phyloP scores from a whole-genome alignment of 2,113 vertebrate genomes.

The Porphyrio hochstetteri region DNA sequence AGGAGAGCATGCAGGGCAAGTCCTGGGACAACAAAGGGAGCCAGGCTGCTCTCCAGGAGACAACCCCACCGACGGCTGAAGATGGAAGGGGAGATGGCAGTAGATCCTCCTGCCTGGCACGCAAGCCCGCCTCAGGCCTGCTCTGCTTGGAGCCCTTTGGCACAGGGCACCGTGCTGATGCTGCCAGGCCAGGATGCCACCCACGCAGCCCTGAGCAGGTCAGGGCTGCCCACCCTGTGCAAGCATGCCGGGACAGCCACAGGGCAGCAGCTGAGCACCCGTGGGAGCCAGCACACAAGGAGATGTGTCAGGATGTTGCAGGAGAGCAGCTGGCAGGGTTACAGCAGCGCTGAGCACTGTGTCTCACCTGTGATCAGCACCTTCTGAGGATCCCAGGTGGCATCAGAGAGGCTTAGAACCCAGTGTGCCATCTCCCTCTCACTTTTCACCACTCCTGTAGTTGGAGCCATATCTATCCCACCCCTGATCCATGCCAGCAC shows the following conservation, averaged over 20 bases:
- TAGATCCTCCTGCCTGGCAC: neutral
- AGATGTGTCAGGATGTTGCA: accelerated
- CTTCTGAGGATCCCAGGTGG: neutral
- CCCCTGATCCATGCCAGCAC: neutral
- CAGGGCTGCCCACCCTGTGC: neutral
- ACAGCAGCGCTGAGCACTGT: accelerated
- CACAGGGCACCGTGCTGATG: neutral
- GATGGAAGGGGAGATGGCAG: neutral
- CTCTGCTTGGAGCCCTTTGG: neutral
- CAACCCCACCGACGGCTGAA: neutral
- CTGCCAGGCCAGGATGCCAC: neutral
- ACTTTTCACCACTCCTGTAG: neutral
- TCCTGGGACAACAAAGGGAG: neutral
- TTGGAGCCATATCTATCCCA: neutral
- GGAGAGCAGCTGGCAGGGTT: neutral
- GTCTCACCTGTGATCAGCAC: neutral
- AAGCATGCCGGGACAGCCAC: neutral
- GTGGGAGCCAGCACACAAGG: neutral
- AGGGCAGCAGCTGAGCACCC: neutral
- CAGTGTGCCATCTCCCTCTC: neutral
- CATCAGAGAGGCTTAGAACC: neutral
- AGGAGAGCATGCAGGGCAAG: neutral
- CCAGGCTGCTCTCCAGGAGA: neutral
- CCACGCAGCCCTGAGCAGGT: neutral
- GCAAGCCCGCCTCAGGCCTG: neutral